Percentiles rank a stretch among this genome's conserved stretches.
phyloP scores from a whole-genome alignment of 2,888 invertebrate genomes.

The Pocota personata region DNA sequence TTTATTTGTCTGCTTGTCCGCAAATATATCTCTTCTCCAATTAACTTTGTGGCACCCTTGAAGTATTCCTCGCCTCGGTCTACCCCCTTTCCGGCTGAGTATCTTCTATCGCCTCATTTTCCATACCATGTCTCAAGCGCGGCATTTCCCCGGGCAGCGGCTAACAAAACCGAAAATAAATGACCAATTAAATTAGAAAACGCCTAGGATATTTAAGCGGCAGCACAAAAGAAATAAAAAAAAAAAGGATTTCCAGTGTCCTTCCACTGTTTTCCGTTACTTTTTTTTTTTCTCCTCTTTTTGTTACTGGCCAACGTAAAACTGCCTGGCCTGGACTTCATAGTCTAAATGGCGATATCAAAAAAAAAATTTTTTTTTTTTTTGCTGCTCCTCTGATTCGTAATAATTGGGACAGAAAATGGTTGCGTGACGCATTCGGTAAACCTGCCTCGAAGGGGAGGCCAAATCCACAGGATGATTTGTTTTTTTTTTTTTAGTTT shows the following conservation, averaged over 20 bases:
- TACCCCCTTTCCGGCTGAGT: not conserved
- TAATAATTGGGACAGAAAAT: conserved; percentile 52
- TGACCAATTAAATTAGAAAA: conserved; percentile 64
- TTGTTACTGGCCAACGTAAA: not conserved
- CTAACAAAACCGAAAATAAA: conserved; percentile 56
- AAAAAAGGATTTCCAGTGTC: conserved; percentile 38
- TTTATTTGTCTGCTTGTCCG: conserved; percentile 36
- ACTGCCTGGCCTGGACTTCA: conserved; percentile 2
- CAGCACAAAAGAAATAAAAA: conserved; percentile 22
- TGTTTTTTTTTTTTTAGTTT: conserved; percentile 11
- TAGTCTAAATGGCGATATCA: conserved; percentile 41
- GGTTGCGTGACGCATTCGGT: conserved; percentile 62
- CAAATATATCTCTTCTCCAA: conserved; percentile 45
- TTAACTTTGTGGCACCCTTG: conserved; percentile 42
- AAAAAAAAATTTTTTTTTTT: too few species aligned
- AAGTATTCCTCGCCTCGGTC: not conserved
- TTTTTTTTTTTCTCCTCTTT: conserved; percentile 11
- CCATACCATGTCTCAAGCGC: conserved; percentile 21
- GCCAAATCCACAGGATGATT: conserved; percentile 55
- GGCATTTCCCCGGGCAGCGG: conserved; percentile 7
- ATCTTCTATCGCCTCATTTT: not conserved
- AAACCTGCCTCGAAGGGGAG: conserved; percentile 17
- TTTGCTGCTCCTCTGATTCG: conserved; percentile 45
- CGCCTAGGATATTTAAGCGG: conserved; percentile 46
- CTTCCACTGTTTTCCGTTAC: conserved; percentile 4